These are phyloP conservation scores for Diplogasteroides magnus DNA, from an alignment of 1,140 invertebrate species.

Conservation along the genomic window DNA sequence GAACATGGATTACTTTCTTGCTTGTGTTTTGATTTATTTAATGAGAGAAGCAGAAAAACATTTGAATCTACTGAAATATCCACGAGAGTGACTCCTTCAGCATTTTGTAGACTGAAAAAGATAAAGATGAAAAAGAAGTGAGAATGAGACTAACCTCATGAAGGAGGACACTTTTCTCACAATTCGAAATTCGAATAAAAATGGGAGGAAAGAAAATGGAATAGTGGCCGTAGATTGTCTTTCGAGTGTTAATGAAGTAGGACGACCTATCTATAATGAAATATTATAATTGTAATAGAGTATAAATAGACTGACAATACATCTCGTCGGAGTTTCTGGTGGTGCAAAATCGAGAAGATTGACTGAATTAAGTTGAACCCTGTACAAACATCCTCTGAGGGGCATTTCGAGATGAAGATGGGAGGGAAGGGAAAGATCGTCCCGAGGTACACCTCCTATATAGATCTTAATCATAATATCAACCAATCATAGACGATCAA, in stretches of 20 bases:
- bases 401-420: not conserved
- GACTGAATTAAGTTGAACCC: constrained; percentile 45
- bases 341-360: constrained; percentile 44
- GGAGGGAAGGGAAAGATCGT: constrained; percentile 45
- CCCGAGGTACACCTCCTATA: constrained; percentile 47
- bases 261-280: constrained; percentile 29
- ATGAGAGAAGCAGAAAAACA: constrained; percentile 24
- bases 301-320: constrained; percentile 9
- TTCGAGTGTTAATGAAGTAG: constrained; percentile 46
- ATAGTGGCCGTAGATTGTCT: constrained; percentile 34
- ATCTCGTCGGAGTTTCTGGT: constrained; percentile 8
- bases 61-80: constrained; percentile 32
- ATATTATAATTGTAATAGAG: constrained; percentile 24
- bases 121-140: constrained; percentile 20
- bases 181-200: constrained; percentile 48
- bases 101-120: constrained; percentile 26
- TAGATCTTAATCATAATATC: constrained; percentile 43
- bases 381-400: constrained; percentile 42
- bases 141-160: constrained; percentile 13
- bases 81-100: constrained; percentile 37
- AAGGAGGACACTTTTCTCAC: constrained; percentile 24
- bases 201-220: constrained; percentile 53
- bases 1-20: constrained; percentile 37
- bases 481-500: too few species aligned
- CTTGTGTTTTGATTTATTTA: constrained; percentile 39